These are phyloP conservation scores for Globodera rostochiensis DNA, from an alignment of 1,140 invertebrate species.

Conservation along the genomic window DNA sequence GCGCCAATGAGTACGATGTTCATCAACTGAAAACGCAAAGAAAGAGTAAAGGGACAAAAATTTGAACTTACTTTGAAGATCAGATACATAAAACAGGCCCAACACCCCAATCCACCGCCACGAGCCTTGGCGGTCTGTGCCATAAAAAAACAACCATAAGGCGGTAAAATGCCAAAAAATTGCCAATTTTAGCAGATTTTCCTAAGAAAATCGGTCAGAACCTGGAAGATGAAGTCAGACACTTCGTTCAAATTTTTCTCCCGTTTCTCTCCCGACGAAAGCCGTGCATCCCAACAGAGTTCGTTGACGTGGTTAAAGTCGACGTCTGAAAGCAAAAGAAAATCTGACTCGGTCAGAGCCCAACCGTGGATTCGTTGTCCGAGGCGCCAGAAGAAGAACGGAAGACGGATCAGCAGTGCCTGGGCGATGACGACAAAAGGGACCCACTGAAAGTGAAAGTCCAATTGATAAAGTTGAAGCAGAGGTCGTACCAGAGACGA, in stretches of 20 bases:
- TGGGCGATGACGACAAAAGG: conserved; percentile 19
- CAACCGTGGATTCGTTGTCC: conserved; percentile 23
- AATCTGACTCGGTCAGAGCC: not conserved
- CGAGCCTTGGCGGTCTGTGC: conserved; percentile 12
- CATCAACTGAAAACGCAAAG: conserved; percentile 9
- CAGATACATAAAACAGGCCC: conserved; percentile 4
- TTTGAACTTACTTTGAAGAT: conserved; percentile 14
- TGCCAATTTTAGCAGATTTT: not conserved
- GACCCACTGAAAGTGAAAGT: conserved; percentile 14
- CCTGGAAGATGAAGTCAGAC: conserved; percentile 22
- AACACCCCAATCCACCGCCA: conserved; percentile 16
- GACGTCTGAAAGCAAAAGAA: too few relatives aligned
- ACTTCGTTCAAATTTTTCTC: conserved; percentile 16
- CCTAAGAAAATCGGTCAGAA: not conserved
- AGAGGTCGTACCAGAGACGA: too few relatives aligned
- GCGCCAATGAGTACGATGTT: conserved; percentile 14
- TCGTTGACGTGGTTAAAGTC: not conserved
- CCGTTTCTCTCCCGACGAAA: not conserved
- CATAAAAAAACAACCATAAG: not conserved
- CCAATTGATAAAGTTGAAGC: not conserved
- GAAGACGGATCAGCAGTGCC: conserved; percentile 19
- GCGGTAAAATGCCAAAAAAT: not conserved
- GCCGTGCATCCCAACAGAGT: conserved; percentile 7
- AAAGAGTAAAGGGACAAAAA: not conserved
- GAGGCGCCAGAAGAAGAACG: conserved; percentile 13